Evolutionary conservation across 1,140 invertebrate species (phyloP).

Genomic region (Drosophila albomicans): DNA sequence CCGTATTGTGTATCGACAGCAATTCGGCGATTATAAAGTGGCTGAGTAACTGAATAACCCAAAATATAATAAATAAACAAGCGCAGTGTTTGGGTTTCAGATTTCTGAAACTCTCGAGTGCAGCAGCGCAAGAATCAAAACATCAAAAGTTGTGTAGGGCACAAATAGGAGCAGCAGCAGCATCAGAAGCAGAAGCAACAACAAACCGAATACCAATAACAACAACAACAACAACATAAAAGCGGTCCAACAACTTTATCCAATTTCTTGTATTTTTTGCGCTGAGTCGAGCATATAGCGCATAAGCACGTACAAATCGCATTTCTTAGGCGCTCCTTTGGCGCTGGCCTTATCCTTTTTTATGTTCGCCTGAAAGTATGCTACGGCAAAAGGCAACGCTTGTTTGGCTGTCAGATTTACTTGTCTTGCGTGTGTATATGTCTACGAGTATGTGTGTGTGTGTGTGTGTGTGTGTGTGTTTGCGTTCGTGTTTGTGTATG

Average conservation of each 20-base stretch:
- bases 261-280: conserved; percentile 69
- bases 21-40: conserved; percentile 19
- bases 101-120: conserved; percentile 29
- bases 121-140: conserved; percentile 71
- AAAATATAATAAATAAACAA: conserved; percentile 47
- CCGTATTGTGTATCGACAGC: not conserved
- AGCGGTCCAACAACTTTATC: conserved; percentile 69
- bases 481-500: conserved; percentile 17
- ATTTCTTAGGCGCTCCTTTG: conserved; percentile 72
- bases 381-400: conserved; percentile 57
- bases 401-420: conserved; percentile 82
- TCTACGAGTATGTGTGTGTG: conserved; percentile 25
- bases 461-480: conserved; percentile 47
- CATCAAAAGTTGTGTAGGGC: conserved; percentile 57
- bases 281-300: conserved; percentile 79
- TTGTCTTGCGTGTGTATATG: conserved; percentile 53
- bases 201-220: conserved; percentile 1
- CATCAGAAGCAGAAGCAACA: not conserved
- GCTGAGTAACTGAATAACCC: conserved; percentile 11
- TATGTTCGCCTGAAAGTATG: conserved; percentile 64
- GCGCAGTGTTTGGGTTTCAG: not conserved
- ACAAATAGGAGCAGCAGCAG: not conserved
- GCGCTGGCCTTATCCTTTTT: conserved; percentile 67
- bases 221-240: not conserved
- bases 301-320: conserved; percentile 83